Percentiles rank a stretch among this genome's conserved stretches.
Conservation (phyloP, 2,797 vertebrate species). For the Aulostomus chinensis region DNA sequence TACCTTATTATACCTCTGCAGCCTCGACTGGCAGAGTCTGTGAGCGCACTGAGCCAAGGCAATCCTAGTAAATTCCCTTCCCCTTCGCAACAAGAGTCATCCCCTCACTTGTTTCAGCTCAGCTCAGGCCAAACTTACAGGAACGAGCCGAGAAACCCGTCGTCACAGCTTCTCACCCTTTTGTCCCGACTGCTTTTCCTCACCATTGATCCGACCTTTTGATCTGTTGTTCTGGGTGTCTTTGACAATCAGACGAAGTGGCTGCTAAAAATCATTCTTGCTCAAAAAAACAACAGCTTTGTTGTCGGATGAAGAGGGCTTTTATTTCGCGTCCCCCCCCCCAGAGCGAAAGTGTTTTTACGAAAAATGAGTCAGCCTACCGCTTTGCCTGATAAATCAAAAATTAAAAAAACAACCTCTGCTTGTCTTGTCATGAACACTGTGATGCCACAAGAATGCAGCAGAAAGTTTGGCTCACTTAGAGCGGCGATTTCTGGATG, state of each 20-base stretch:
- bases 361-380: conserved; percentile 24
- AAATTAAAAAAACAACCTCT: conserved; percentile 4
- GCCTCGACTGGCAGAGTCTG: conserved; percentile 59
- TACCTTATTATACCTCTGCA: conserved; percentile 66
- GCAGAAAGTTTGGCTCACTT: conserved; percentile 23
- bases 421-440: conserved; percentile 2
- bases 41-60: conserved; percentile 63
- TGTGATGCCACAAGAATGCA: conserved; percentile 12
- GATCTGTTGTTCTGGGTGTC: neutral
- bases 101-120: conserved; percentile 58
- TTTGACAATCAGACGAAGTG: conserved; percentile 35
- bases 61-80: conserved; percentile 76
- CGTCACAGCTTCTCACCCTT: conserved; percentile 29
- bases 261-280: neutral
- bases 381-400: neutral
- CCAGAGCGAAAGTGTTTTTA: conserved; percentile 14
- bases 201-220: conserved; percentile 41
- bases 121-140: conserved; percentile 50
- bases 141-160: conserved; percentile 45
- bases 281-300: conserved; percentile 35
- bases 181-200: conserved; percentile 24
- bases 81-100: conserved; percentile 69
- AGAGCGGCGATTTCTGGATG: conserved; percentile 4
- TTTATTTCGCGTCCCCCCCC: conserved; percentile 26
- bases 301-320: conserved; percentile 26